Evolutionary conservation across 2,113 vertebrate species (phyloP).

Genomic region (Tenrec ecaudatus): DNA sequence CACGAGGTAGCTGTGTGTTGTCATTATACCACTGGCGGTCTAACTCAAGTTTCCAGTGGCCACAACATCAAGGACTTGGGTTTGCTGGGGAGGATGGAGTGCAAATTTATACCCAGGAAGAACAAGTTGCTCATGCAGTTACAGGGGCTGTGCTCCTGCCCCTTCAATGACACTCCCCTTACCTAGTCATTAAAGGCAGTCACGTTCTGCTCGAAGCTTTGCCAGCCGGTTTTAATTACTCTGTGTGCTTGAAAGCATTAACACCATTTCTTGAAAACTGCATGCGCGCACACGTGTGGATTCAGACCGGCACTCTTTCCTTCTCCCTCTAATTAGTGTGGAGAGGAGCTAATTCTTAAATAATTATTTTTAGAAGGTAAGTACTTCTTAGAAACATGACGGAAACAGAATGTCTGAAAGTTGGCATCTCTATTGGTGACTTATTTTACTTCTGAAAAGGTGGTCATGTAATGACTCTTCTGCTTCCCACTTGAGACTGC

Average conservation of each 20-base stretch:
- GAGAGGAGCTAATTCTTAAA: not conserved
- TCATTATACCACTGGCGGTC: not conserved
- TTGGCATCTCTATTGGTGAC: not conserved
- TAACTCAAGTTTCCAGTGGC: not conserved
- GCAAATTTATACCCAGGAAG: not conserved
- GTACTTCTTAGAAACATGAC: conserved; percentile 1
- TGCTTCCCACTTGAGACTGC: not conserved
- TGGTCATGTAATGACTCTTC: not conserved
- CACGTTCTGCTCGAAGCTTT: not conserved
- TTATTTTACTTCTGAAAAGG: not conserved
- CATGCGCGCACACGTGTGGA: not conserved
- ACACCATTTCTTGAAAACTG: not conserved
- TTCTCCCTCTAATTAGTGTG: conserved; percentile 27
- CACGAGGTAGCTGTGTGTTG: not conserved
- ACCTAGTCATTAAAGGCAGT: not conserved
- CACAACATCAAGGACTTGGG: not conserved
- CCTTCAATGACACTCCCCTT: not conserved
- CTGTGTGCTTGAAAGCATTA: not conserved
- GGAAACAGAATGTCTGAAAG: not conserved
- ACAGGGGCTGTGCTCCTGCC: not conserved
- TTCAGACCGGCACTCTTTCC: not conserved
- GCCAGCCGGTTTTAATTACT: conserved; percentile 37
- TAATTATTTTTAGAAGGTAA: conserved; percentile 35
- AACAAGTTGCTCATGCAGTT: not conserved
- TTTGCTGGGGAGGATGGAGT: not conserved